Conservation (phyloP, 2,797 vertebrate species). For the Natrix natrix region DNA sequence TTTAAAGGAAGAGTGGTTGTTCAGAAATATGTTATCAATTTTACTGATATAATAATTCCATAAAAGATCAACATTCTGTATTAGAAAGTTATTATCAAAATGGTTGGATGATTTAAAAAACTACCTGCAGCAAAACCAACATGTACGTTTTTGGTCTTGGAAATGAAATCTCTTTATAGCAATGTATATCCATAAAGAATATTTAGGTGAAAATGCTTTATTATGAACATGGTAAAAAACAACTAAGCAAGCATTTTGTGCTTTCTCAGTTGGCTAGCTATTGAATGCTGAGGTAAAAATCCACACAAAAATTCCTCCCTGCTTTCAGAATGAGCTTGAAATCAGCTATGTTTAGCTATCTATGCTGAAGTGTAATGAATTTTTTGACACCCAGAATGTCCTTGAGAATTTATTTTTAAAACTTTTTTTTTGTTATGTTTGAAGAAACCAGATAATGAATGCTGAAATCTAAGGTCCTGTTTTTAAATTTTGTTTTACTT, state of each 20-base stretch:
- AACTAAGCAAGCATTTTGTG: background rate
- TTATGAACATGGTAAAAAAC: background rate
- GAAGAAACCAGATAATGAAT: background rate
- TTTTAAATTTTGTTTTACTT: background rate
- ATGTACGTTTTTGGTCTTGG: background rate
- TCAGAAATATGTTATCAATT: background rate
- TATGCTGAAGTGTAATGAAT: background rate
- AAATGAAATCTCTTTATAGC: background rate
- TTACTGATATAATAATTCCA: background rate
- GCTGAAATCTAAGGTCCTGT: background rate
- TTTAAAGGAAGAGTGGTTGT: background rate
- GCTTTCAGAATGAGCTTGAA: background rate
- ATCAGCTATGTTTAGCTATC: background rate
- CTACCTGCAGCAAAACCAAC: background rate
- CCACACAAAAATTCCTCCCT: background rate
- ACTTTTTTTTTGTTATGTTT: background rate
- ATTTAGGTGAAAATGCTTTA: background rate
- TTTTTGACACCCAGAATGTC: slow-evolving; percentile 15
- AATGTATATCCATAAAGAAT: background rate
- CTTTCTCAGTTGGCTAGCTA: background rate
- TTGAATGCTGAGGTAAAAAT: background rate
- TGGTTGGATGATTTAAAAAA: background rate
- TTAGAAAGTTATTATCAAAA: background rate
- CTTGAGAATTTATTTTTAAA: slow-evolving; percentile 15
- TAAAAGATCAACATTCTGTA: background rate